A percentile compares a stretch with the other conserved stretches of the same genome.
phyloP scores from a whole-genome alignment of 2,113 vertebrate species.

The Daboia siamensis region DNA sequence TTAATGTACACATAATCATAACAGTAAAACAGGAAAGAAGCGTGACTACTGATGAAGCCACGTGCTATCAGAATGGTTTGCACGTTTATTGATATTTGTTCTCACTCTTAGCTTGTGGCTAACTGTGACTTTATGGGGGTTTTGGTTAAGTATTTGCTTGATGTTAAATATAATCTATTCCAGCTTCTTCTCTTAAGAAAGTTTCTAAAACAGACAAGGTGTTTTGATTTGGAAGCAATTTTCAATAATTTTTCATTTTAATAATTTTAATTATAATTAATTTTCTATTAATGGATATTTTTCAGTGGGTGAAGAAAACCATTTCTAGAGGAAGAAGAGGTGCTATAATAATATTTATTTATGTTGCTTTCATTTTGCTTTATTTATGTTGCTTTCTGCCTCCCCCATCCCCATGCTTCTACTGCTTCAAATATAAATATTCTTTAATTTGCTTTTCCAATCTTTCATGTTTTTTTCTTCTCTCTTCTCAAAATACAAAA shows the following conservation, averaged over 20 bases:
- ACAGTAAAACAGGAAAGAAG: constrained; percentile 7
- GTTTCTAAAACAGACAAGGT: not conserved
- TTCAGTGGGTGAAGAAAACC: not conserved
- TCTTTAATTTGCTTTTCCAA: not conserved
- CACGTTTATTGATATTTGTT: not conserved
- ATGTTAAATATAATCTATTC: not conserved
- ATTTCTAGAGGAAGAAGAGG: not conserved
- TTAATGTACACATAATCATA: constrained; percentile 23
- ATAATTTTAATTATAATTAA: not conserved
- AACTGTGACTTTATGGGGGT: not conserved
- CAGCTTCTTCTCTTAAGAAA: not conserved
- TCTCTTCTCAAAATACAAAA: not conserved
- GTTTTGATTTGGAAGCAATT: not conserved
- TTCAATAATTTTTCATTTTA: not conserved
- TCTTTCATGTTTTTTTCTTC: not conserved
- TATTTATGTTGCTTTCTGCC: not conserved
- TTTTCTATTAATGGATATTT: not conserved
- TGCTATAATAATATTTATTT: not conserved
- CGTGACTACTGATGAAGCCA: not conserved
- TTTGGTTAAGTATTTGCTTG: not conserved
- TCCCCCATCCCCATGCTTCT: rapidly evolving
- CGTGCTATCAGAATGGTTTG: not conserved
- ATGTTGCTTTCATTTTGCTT: not conserved
- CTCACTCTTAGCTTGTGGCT: not conserved
- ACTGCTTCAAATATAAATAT: not conserved